Base-by-base conservation (phyloP, 2,888 invertebrate species). In the Pyrgus malvae region DNA sequence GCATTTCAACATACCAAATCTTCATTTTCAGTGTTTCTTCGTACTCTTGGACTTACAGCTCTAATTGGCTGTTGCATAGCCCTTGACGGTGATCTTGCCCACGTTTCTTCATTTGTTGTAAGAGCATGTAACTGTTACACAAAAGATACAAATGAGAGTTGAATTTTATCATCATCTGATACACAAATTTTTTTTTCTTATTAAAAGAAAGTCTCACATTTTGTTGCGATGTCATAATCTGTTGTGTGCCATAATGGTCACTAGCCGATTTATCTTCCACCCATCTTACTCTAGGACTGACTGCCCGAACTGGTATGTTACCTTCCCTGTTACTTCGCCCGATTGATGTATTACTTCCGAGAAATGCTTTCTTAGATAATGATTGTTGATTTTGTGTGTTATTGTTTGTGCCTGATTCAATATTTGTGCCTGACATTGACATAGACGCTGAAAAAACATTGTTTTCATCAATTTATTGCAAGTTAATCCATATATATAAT, bases 341-440 rank as follows among this genome's bases (percentile, higher is more conserved):
- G 55, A 90, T 87, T 44, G 90, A 89, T 58, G 83, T 91, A 70
- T 82, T 90, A 77, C 86, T 91, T 81, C 82, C 90, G 48, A 88
- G 81, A 70, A 88, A 89, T 73, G 90, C 78, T 83, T 90, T 91
- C 72, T 87, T 89, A 68, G 88, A 86, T 68, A 89, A 76, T 68
- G 79, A 63, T 78, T 85, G 86, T 64, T 87, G 86, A 66, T 76
- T 90, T 63, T 84, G 78, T 67, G 88, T 74, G 62, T 77, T 81
- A 69, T 74, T 82, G 67, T 82, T 91, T 67, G 87, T 73, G 62
- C 78, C 87, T 63, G 90, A 87, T 72, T 92, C 92, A 71, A 91
- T 85, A 64, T 92, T 92, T 75, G 91, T 91, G 78, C 92, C 92
- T 74, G 92, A 91, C 76, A 94, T 93, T 68, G 94, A 93, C 82